Base-by-base conservation (phyloP, 2,113 vertebrate species). In the Epinephelus moara region DNA sequence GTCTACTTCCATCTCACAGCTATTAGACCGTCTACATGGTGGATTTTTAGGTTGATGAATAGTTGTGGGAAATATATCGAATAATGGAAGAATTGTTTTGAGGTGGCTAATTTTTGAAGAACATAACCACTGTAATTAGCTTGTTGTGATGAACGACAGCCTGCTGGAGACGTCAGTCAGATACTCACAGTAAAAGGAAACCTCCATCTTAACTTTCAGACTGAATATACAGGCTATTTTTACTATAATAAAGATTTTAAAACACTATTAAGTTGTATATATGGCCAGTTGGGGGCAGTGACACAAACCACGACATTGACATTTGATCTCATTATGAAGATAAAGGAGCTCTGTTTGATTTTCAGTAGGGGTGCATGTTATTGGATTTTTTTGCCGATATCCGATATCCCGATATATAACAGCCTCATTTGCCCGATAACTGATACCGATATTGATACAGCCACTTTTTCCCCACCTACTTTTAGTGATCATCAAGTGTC, bases 11-110 rank as follows among this genome's bases (percentile, higher is more conserved):
- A 62, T 64, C 42, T 72, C 47, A 55, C 27, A 45, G 42, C 50
- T 45, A 56, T 66, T 50, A 60, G 27, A 56, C 67, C 18, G 55
- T 74, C 57, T 70, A 23, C 68, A 53, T 66, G 30, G 57, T 83
- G 7, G 8, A 53, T 62, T 77, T 68, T 23, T 50, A 4, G 23
- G 18, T 49, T 75, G 1, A 47, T 61, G 23, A 69, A 68, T 50
- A 45, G 19, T 52, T 77, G 50, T 40, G n/a, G 56, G 4, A 59
- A 67, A 69, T 25, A 37, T 55, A 23, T 61, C 27, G 49, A 62
- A 42, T 56, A 62, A 45, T 53, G 64, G n/a, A 61, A 30, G 19
- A 49, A 6, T 27, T 25, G 55, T 40, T 75, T 56, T 75, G 17
- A 30, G 47, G 3, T 42, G 19, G 18, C 52, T 71, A 1, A 19